Evolutionary conservation across 2,797 vertebrate species (phyloP), one percentile per base, ranked within the genome.

Genomic region (Lacerta viridis): DNA sequence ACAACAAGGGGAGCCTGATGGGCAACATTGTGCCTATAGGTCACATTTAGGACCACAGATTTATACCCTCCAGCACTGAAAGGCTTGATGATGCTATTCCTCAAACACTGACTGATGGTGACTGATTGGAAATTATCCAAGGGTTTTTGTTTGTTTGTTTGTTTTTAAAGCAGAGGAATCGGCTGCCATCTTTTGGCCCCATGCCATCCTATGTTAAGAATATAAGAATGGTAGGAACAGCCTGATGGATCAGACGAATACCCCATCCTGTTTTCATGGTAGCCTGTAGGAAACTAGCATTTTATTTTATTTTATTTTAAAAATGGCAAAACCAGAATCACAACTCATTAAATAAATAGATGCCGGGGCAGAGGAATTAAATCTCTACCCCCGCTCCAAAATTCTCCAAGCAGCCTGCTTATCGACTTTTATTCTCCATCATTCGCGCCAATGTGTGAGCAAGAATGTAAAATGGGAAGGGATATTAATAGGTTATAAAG

Each of bases 401-500:
- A 83, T 83, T 83, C 13, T 18, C 39, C 66, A 8, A 77, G 6
- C n/a, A 36, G 59, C 11, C 43, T 85, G 13, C 59, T 33, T 55
- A 81, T 55, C 17, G 81, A 78, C 18, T 29, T 64, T 13, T 5
- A 43, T 8, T 20, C 0, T 1, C 66, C 76, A 0, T 33, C 77
- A 68, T 23, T 77, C 64, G 6, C 41, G 80, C 13, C 83, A 71
- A 64, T 1, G 71, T 72, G 50, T 68, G 77, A 81, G 15, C 1
- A 84, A 89, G 43, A 80, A 17, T 7, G 43, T 36, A 59, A 93
- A 79, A 81, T 80, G 11, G 64, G 66, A 85, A 87, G 36, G 1
- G 90, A 88, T 82, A 87, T 90, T 90, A 83, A 86, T 87, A 84
- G 50, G 18, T 20, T 85, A 9, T 50, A 77, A 36, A 68, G 74